Evolutionary conservation across 2,113 vertebrate genomes (phyloP).

Genomic region (Tetrax tetrax): DNA sequence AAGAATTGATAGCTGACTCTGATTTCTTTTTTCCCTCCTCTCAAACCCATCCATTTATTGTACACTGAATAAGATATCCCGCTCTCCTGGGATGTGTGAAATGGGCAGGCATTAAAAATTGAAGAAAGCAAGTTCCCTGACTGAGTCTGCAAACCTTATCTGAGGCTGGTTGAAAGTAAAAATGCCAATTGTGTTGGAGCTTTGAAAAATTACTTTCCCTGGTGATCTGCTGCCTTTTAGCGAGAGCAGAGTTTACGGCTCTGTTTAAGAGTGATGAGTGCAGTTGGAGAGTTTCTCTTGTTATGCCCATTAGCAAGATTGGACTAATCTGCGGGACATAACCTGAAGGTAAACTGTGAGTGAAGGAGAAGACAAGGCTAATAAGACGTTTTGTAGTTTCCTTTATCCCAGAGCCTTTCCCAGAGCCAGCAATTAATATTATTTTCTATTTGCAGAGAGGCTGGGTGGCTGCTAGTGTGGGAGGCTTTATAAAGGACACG

Average conservation of each 20-base stretch:
- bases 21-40: background rate
- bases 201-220: slow-evolving; percentile 70
- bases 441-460: background rate
- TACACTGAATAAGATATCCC: slow-evolving; percentile 27
- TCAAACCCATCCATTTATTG: background rate
- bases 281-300: slow-evolving; percentile 47
- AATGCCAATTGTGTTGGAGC: slow-evolving; percentile 55
- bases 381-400: slow-evolving; percentile 13
- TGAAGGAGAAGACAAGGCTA: slow-evolving; percentile 30
- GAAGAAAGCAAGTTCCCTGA: slow-evolving; percentile 49
- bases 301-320: slow-evolving; percentile 60
- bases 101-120: slow-evolving; percentile 68
- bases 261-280: slow-evolving; percentile 51
- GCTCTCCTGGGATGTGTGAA: slow-evolving; percentile 41
- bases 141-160: slow-evolving; percentile 47
- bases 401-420: slow-evolving; percentile 21
- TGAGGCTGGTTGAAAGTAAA: slow-evolving; percentile 57
- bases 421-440: slow-evolving; percentile 34
- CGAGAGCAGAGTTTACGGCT: slow-evolving; percentile 39
- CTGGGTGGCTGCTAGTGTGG: background rate
- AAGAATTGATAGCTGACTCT: background rate
- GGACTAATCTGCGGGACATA: slow-evolving; percentile 39
- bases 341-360: slow-evolving; percentile 58
- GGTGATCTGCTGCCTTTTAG: slow-evolving; percentile 68
- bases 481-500: background rate